Percentiles rank a stretch among this genome's conserved stretches.
These are phyloP conservation scores for Bombus superbus DNA, from an alignment of 1,140 invertebrate species.

Conservation along the genomic window DNA sequence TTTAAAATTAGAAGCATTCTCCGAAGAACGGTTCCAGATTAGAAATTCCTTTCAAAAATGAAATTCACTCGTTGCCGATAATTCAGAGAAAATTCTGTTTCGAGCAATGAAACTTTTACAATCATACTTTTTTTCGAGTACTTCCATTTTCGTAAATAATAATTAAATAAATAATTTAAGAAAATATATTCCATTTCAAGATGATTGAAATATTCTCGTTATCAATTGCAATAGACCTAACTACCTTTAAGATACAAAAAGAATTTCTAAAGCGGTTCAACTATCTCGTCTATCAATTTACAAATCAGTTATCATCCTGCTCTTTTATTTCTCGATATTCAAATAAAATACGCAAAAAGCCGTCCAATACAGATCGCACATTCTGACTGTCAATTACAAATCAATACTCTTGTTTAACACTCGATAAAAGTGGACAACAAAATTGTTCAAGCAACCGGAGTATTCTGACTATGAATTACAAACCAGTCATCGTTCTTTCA, in stretches of 20 bases:
- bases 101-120: background rate
- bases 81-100: background rate
- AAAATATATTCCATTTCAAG: background rate
- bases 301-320: background rate
- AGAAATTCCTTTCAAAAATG: background rate
- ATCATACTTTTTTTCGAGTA: background rate
- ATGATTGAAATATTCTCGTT: background rate
- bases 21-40: background rate
- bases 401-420: too few relatives aligned
- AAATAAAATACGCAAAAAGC: background rate
- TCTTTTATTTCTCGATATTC: background rate
- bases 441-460: too few relatives aligned
- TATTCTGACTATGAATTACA: background rate
- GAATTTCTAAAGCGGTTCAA: background rate
- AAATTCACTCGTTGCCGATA: background rate
- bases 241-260: background rate
- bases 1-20: background rate
- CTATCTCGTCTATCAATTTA: background rate
- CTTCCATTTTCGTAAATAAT: background rate
- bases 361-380: background rate
- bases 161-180: too few relatives aligned
- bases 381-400: background rate
- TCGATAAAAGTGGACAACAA: too few relatives aligned
- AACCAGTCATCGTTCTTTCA: background rate
- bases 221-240: background rate